These are phyloP conservation scores for Nycteola revayana DNA, from an alignment of 2,888 invertebrate species.

Conservation along the genomic window DNA sequence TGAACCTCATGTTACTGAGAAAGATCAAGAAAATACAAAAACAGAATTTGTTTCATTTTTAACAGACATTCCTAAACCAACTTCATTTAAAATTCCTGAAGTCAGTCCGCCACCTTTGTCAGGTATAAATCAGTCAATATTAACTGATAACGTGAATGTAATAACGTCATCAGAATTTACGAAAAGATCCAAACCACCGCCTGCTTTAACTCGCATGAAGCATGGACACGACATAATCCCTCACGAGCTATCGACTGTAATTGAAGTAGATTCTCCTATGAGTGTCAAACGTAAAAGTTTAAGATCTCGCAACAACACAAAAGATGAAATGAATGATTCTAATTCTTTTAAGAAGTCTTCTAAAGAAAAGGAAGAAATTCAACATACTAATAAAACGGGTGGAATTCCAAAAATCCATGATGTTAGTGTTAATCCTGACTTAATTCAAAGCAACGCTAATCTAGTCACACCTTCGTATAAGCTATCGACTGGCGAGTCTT, in stretches of 20 bases:
- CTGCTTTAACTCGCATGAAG: slow-evolving; percentile 63
- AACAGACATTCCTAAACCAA: slow-evolving; percentile 60
- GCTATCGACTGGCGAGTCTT: slow-evolving; percentile 41
- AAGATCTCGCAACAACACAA: slow-evolving; percentile 43
- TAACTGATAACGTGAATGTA: slow-evolving; percentile 21
- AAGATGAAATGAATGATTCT: slow-evolving; percentile 34
- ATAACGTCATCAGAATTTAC: slow-evolving; percentile 17
- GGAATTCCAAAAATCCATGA: slow-evolving; percentile 12
- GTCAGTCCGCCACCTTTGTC: slow-evolving; percentile 8
- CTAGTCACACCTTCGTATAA: slow-evolving; percentile 13
- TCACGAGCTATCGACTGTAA: slow-evolving; percentile 86
- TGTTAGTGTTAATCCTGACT: slow-evolving; percentile 40
- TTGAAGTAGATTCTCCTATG: slow-evolving; percentile 86
- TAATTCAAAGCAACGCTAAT: slow-evolving; percentile 40
- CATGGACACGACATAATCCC: slow-evolving; percentile 56
- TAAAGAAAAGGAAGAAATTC: slow-evolving; percentile 10
- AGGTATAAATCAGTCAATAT: slow-evolving; percentile 19
- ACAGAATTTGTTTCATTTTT: slow-evolving; percentile 50
- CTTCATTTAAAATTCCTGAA: slow-evolving; percentile 27
- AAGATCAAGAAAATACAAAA: slow-evolving; percentile 16
- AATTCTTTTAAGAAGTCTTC: slow-evolving; percentile 19
- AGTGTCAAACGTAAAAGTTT: slow-evolving; percentile 70
- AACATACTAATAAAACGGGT: slow-evolving; percentile 6
- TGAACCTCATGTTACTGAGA: slow-evolving; percentile 14
- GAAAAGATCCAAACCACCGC: slow-evolving; percentile 62